A percentile compares a stretch with the other conserved stretches of the same genome.
phyloP scores from a whole-genome alignment of 1,140 invertebrate species.

The Lethrus apterus region DNA sequence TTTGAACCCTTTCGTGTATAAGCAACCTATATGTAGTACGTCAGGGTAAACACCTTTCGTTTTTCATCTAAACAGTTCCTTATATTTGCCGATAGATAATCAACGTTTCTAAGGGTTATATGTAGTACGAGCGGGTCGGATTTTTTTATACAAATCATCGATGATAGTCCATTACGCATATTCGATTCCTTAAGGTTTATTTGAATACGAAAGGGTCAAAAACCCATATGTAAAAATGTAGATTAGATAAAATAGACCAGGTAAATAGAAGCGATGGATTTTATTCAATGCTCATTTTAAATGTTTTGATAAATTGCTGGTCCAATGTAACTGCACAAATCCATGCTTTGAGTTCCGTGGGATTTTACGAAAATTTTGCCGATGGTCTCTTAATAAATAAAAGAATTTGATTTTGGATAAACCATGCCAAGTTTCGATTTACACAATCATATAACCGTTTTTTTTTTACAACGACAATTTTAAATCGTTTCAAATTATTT shows the following conservation, averaged over 20 bases:
- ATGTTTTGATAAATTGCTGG: neutral
- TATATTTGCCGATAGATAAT: too few relatives aligned
- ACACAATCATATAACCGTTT: too few relatives aligned
- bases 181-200: slow-evolving; percentile 37
- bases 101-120: slow-evolving; percentile 15
- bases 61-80: neutral
- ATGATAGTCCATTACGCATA: slow-evolving; percentile 39
- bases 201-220: slow-evolving; percentile 38
- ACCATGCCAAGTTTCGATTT: too few relatives aligned
- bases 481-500: too few relatives aligned
- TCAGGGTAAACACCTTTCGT: neutral
- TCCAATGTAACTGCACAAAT: slow-evolving; percentile 3
- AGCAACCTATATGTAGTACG: neutral
- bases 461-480: too few relatives aligned
- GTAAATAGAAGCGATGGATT: slow-evolving; percentile 8
- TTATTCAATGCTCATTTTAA: neutral
- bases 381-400: neutral
- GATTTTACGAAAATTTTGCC: slow-evolving; percentile 2
- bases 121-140: slow-evolving; percentile 15
- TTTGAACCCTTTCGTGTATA: slow-evolving; percentile 12
- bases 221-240: slow-evolving; percentile 36
- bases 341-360: slow-evolving; percentile 1
- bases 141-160: slow-evolving; percentile 25
- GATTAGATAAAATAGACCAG: slow-evolving; percentile 30
- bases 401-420: neutral